Percentiles rank a stretch among this genome's conserved stretches.
Evolutionary conservation across 2,888 invertebrate genomes (phyloP).

Genomic region (Orchesella flavescens): DNA sequence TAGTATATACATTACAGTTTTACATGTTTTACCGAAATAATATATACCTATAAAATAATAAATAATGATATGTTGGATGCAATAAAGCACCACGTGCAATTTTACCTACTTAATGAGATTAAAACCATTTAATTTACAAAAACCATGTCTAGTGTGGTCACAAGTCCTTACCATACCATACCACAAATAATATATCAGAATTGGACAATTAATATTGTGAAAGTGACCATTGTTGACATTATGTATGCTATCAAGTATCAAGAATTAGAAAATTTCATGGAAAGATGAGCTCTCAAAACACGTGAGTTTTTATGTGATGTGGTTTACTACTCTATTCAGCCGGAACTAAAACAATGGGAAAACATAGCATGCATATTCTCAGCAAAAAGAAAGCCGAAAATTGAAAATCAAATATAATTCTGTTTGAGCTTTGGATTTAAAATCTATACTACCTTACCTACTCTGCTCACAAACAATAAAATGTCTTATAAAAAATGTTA

Average conservation of each 20-base stretch:
- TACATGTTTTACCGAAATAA: too few relatives aligned
- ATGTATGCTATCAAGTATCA: neutral
- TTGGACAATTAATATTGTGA: neutral
- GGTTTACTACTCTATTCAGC: conserved; percentile 1
- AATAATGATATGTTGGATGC: too few relatives aligned
- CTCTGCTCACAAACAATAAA: too few relatives aligned
- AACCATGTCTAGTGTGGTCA: neutral
- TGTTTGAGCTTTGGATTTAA: too few relatives aligned
- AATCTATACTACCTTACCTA: too few relatives aligned
- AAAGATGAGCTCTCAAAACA: neutral
- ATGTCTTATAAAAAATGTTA: too few relatives aligned
- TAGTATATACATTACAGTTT: too few relatives aligned
- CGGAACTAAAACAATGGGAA: neutral
- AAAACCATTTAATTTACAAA: too few relatives aligned
- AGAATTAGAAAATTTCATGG: conserved; percentile 1
- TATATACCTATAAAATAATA: too few relatives aligned
- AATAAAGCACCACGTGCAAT: too few relatives aligned
- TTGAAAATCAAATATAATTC: neutral
- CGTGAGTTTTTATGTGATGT: neutral
- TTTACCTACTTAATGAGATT: too few relatives aligned
- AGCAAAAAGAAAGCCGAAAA: neutral
- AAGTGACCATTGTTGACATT: conserved; percentile 4
- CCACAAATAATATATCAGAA: neutral
- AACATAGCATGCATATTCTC: neutral
- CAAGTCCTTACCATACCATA: neutral